Evolutionary conservation across 2,888 invertebrate genomes (phyloP), one percentile per base, ranked within the genome.

Genomic region (Campopleginae sp.): DNA sequence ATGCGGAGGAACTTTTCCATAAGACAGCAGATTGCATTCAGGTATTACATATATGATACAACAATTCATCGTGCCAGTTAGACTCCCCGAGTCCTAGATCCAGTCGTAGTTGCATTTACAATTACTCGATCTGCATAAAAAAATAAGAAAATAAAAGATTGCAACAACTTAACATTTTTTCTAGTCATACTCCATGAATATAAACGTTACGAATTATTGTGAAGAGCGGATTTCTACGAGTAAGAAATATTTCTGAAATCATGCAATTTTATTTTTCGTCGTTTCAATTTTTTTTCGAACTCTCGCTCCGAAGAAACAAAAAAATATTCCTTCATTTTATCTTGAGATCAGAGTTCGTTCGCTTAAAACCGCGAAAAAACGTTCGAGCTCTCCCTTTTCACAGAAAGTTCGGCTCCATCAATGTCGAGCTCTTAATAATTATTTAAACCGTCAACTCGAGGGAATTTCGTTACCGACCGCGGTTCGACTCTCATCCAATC

Each of bases 1-100:
- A 38, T 68, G 44, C 68, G 72, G 63, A 48, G 77, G 58, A 68
- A 81, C 78, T 63, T 54, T 77, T 78, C 72, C 63, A 48, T 65
- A 54, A 77, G 72, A 74, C 70, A 58, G 61, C 61, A 38, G 74
- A 51, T 74, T 81, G 74, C 68, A 38, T 74, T 10, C 7, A 19
- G 23, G 17, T 38, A 23, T 54, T 51, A 71, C 33, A 27, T 63
- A 27, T 63, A 46, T 54, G 33, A 76, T 66, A 76, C 48, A 44
- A 78, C 68, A 68, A 72, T 77, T 78, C 61, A 78, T 77, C 48
- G 63, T 23, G 19, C 42, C 17, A 23, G 72, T 68, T 46, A 65
- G 48, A 66, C 70, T 68, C 72, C 12, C 61, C 66, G 19, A 77
- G 65, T 68, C 72, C 58, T 66, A 58, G 71, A 74, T 77, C 38